Conservation (phyloP, 2,888 invertebrate species). For the Tromatobia lineatoria region DNA sequence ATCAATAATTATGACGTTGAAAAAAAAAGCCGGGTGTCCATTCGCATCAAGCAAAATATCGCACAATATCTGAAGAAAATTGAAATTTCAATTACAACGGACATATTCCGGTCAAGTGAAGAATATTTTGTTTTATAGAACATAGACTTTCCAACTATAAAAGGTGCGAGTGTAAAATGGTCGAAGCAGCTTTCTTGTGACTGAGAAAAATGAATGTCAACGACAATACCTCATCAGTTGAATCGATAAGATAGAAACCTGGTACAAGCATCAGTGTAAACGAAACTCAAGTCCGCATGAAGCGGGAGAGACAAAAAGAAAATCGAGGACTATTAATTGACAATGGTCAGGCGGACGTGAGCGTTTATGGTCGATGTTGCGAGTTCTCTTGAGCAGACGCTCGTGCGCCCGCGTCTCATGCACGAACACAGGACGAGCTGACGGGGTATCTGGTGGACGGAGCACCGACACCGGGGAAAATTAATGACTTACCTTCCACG, state of each 20-base stretch:
- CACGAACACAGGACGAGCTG: slow-evolving; percentile 52
- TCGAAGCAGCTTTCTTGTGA: background rate
- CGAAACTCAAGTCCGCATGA: slow-evolving; percentile 1
- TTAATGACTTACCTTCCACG: slow-evolving; percentile 83
- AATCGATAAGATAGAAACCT: background rate
- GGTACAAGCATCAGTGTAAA: background rate
- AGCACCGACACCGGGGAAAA: slow-evolving; percentile 76
- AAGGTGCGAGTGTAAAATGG: background rate
- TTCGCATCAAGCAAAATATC: no score
- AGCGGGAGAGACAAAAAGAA: slow-evolving; percentile 32
- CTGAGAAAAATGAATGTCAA: background rate
- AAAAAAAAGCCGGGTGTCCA: no score
- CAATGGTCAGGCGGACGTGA: slow-evolving; percentile 69
- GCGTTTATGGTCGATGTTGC: slow-evolving; percentile 63
- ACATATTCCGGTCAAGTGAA: background rate
- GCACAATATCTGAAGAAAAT: no score
- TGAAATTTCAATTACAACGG: background rate
- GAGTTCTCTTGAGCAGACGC: slow-evolving; percentile 46
- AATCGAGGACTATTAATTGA: slow-evolving; percentile 70
- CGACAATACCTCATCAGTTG: slow-evolving; percentile 10
- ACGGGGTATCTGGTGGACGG: slow-evolving; percentile 59
- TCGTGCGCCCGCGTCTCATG: slow-evolving; percentile 32
- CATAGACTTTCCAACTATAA: background rate
- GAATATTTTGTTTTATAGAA: background rate
- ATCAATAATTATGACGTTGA: no score